These are phyloP conservation scores for Drymodes brunneopygia DNA, from an alignment of 2,113 vertebrate species.

Conservation along the genomic window DNA sequence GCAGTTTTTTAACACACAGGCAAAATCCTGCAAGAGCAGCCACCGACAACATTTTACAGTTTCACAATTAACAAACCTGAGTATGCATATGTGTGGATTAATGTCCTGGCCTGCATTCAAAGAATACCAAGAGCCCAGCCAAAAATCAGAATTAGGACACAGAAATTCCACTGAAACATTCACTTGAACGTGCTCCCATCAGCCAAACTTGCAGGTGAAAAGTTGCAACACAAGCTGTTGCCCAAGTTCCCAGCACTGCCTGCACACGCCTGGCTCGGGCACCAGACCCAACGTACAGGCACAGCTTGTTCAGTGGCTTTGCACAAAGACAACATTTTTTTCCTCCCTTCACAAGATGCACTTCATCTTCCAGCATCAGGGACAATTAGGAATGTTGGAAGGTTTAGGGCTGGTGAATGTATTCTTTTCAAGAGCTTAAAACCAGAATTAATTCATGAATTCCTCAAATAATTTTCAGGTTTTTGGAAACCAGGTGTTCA, in stretches of 20 bases:
- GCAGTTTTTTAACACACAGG: neutral
- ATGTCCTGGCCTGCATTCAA: neutral
- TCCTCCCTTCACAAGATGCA: neutral
- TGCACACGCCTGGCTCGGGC: conserved; percentile 21
- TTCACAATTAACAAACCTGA: conserved; percentile 1
- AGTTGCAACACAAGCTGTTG: conserved; percentile 46
- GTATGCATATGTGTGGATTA: neutral
- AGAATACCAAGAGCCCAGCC: conserved; percentile 27
- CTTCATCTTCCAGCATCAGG: neutral
- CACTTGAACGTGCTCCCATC: conserved; percentile 39
- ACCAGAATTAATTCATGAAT: neutral
- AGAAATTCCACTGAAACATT: conserved; percentile 45
- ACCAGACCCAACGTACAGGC: conserved; percentile 6
- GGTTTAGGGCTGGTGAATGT: neutral
- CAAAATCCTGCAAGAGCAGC: neutral
- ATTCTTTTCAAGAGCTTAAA: neutral
- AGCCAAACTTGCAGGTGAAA: conserved; percentile 56
- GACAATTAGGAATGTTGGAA: neutral
- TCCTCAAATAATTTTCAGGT: neutral
- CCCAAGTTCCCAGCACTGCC: conserved; percentile 33
- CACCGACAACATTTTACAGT: neutral
- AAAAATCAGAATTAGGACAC: conserved; percentile 23
- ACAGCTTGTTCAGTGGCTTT: conserved; percentile 5
- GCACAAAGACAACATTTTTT: neutral
- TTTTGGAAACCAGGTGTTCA: neutral